phyloP scores from a whole-genome alignment of 2,888 invertebrate genomes.

The Petrophora chlorosata region DNA sequence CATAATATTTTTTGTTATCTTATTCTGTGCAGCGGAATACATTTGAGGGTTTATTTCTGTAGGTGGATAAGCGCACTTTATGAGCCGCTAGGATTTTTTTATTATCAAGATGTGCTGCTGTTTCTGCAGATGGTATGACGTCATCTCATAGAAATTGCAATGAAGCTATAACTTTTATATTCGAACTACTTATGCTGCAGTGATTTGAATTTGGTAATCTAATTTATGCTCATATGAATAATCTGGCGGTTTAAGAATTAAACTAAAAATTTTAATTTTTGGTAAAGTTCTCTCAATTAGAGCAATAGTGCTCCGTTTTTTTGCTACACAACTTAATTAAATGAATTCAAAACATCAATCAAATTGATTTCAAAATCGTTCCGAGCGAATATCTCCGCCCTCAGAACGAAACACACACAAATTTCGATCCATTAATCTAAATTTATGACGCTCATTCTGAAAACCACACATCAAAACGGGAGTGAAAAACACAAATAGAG shows the following conservation, averaged over 20 bases:
- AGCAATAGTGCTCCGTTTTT: too few relatives aligned
- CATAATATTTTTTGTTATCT: constrained; percentile 30
- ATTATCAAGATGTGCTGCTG: background rate
- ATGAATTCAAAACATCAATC: background rate
- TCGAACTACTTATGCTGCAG: background rate
- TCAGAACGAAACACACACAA: too few relatives aligned
- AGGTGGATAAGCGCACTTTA: constrained; percentile 15
- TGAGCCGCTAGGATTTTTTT: constrained; percentile 8
- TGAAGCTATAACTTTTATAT: background rate
- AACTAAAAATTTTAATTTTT: too few relatives aligned
- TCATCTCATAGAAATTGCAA: background rate
- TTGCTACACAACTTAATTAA: too few relatives aligned
- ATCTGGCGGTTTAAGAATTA: too few relatives aligned
- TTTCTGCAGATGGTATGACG: background rate
- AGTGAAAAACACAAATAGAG: constrained; percentile 22
- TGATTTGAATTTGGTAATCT: too few relatives aligned
- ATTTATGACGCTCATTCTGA: background rate
- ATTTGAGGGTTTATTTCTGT: constrained; percentile 21
- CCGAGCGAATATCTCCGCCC: too few relatives aligned
- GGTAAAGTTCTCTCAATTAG: too few relatives aligned
- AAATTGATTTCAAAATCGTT: too few relatives aligned
- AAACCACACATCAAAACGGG: constrained; percentile 3
- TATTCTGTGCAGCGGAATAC: constrained; percentile 22
- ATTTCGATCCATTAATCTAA: too few relatives aligned
- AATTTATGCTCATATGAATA: too few relatives aligned